Evolutionary conservation across 2,797 vertebrate genomes (phyloP), one percentile per base, ranked within the genome.

Genomic region (Kryptolebias ocellatus): DNA sequence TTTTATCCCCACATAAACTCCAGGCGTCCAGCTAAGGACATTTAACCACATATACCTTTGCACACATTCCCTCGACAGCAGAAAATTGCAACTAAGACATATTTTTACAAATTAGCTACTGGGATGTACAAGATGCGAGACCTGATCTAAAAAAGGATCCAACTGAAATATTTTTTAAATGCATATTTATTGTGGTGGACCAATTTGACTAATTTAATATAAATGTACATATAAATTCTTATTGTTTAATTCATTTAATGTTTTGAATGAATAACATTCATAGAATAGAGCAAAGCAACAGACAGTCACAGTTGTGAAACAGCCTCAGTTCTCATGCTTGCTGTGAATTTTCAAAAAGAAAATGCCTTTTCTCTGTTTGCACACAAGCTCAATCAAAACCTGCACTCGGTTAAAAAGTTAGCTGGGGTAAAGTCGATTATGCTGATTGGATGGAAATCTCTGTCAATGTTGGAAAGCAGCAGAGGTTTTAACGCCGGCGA

Each of bases 361-460:
- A 10, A 9, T 24, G 20, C 20, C 20, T 16, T 60, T 8, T 1
- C 12, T 59, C 16, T 8, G 12, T 29, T 59, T n/a, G 18, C 11
- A 59, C 10, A 31, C n/a, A 29, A 47, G 27, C 57, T 31, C n/a
- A 34, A 15, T 50, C 4, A 34, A 39, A 11, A 49, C 11, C 12
- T 20, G 6, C 5, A 37, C n/a, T 31, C 17, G n/a, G 17, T 60
- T 8, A 18, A 49, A 6, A 31, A 34, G n/a, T 46, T 7, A 18
- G 27, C 29, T 4, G 12, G 9, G 11, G 17, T 60, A 15, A 49
- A 58, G 50, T 72, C 63, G 76, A 74, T 80, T 75, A 75, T 47
- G 65, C 49, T 78, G 68, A 85, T 82, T 83, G 79, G 70, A 83
- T 84, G 79, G 69, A 83, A 84, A 84, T 74, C 73, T 79, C 61